Evolutionary conservation across 2,113 vertebrate species (phyloP), one percentile per base, ranked within the genome.

Genomic region (Gadus macrocephalus): DNA sequence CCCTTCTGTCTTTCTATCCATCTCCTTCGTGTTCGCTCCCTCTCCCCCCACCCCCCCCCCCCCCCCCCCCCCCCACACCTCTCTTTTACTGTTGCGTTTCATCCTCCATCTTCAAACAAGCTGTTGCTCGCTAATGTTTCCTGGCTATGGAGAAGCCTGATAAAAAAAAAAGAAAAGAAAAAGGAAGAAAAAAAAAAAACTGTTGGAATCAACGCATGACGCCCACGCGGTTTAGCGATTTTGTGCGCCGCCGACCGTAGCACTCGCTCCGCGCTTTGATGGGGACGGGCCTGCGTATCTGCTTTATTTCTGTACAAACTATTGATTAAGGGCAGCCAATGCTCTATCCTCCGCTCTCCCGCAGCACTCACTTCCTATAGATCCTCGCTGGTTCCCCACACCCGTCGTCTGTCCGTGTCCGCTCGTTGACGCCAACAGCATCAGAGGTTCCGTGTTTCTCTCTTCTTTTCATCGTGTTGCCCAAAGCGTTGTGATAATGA

Each of bases 151-250:
- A 83, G 73, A 59, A 15, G 81, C 73, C 63, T 64, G 70, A n/a
- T 17, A 58, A 58, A n/a, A n/a, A n/a, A 58, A n/a, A 16, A 58
- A 58, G 72, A 74, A 61, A 4, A 58, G 20, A 20, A 20, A 20
- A 58, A 58, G 15, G 15, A n/a, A 16, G n/a, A 58, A 58, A 75
- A 72, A 61, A 56, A 58, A 58, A n/a, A 58, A 58, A 17, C 55
- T 72, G 75, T 76, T 72, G 75, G 83, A 85, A 83, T 77, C 73
- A 73, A 72, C 59, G 70, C 79, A 79, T 73, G 67, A 83, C 86
- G 81, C 83, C 86, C 78, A 86, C 86, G 66, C 55, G 81, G 80
- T 83, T 83, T 84, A 77, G 78, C 75, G 25, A 85, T 83, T 84
- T 81, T 76, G 78, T 70, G 73, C 81, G 74, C 66, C 25, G 15